These are phyloP conservation scores for Ibidorhyncha struthersii DNA, from an alignment of 2,113 vertebrate genomes.

Conservation along the genomic window DNA sequence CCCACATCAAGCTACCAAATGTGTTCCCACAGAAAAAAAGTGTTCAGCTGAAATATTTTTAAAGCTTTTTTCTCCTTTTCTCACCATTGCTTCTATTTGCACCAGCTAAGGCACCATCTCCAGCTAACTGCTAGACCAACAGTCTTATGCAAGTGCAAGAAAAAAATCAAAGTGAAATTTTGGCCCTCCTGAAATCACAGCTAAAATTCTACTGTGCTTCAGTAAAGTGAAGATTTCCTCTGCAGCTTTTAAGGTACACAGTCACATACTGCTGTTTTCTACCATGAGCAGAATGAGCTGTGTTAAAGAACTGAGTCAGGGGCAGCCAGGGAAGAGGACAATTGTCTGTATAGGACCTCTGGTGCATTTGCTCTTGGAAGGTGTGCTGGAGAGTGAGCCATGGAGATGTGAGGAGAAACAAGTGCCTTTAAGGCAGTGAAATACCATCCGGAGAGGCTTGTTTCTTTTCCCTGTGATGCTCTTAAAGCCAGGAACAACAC, in stretches of 20 bases:
- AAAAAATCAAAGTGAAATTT: neutral
- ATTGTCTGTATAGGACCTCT: neutral
- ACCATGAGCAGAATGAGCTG: neutral
- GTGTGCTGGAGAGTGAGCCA: neutral
- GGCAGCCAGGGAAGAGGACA: neutral
- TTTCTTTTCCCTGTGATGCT: neutral
- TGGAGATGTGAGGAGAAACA: neutral
- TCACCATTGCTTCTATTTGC: neutral
- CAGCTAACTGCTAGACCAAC: neutral
- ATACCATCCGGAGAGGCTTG: fast-evolving
- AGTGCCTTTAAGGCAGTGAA: neutral
- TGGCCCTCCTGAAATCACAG: neutral
- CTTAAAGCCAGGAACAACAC: neutral
- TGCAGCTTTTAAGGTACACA: neutral
- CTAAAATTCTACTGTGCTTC: neutral
- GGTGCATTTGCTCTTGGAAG: neutral
- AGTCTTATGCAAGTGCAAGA: neutral
- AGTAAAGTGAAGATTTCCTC: neutral
- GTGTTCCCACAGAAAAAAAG: neutral
- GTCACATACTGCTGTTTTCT: neutral
- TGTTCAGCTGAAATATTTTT: neutral
- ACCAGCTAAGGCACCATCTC: neutral
- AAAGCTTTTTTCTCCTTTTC: neutral
- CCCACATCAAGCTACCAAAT: neutral
- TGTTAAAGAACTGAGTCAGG: neutral